Conservation (phyloP, 37 sponge, comb jelly and placozoan species). For the Axinella damicornis region DNA sequence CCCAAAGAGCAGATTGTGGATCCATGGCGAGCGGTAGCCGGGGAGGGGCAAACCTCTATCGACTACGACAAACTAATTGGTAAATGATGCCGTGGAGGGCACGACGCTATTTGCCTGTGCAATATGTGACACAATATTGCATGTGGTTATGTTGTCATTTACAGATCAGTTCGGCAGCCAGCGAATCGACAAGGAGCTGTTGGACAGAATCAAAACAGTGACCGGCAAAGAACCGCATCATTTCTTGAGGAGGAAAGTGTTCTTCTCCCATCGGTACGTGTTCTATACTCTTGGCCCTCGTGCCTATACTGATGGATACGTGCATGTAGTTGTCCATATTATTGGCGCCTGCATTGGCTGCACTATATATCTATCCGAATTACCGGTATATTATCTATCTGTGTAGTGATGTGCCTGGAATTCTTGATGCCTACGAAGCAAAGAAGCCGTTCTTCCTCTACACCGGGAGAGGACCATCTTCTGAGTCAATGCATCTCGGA, state of each 20-base stretch:
- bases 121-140: no score
- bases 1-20: conserved; percentile 90
- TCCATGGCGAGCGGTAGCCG: conserved; percentile 91
- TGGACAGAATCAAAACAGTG: conserved; percentile 84
- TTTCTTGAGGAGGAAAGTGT: conserved; percentile 86
- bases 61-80: conserved; percentile 95
- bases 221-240: conserved; percentile 83
- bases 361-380: no score
- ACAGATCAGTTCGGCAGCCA: conserved; percentile 93
- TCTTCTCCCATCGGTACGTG: conserved; percentile 95
- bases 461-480: conserved; percentile 98
- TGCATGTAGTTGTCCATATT: no score
- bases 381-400: no score
- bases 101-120: no score
- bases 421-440: conserved; percentile 88
- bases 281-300: no score
- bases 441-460: conserved; percentile 97
- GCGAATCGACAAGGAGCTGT: conserved; percentile 69
- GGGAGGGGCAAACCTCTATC: conserved; percentile 77
- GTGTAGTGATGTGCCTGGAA: conserved; percentile 84
- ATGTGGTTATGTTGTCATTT: no score
- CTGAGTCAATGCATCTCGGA: conserved; percentile 98
- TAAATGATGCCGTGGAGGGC: no score
- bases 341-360: not conserved
- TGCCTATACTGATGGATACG: no score